Conservation (phyloP, 2,113 vertebrate species). For the Natator depressus region DNA sequence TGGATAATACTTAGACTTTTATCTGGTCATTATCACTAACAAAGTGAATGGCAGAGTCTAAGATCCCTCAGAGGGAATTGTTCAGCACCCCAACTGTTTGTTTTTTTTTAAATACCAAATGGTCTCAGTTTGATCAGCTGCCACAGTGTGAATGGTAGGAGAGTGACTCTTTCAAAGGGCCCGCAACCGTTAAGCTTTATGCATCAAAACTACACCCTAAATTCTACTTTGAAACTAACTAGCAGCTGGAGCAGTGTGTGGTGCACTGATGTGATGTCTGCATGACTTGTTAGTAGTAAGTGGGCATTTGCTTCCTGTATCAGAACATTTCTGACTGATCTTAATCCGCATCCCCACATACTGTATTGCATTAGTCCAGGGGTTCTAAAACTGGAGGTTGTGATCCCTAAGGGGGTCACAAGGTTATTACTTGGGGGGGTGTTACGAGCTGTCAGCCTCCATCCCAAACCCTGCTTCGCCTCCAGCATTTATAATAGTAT, state of each 20-base stretch:
- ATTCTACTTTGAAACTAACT: not conserved
- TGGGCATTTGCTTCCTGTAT: not conserved
- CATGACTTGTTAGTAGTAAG: not conserved
- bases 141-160: not conserved
- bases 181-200: fast-evolving
- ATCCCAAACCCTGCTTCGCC: no score
- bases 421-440: no score
- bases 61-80: not conserved
- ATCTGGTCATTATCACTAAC: not conserved
- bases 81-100: not conserved
- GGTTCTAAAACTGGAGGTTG: no score
- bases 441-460: no score
- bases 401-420: no score
- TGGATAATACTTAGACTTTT: not conserved
- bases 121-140: not conserved
- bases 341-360: not conserved
- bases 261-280: not conserved
- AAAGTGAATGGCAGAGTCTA: not conserved
- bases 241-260: not conserved
- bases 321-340: not conserved
- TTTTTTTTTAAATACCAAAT: not conserved
- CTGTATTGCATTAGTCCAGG: not conserved
- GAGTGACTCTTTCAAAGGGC: not conserved
- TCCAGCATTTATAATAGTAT: no score
- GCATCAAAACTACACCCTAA: not conserved